Percentiles rank a stretch among this genome's conserved stretches.
These are phyloP conservation scores for Falco berigora DNA, from an alignment of 2,797 vertebrate genomes.

Conservation along the genomic window DNA sequence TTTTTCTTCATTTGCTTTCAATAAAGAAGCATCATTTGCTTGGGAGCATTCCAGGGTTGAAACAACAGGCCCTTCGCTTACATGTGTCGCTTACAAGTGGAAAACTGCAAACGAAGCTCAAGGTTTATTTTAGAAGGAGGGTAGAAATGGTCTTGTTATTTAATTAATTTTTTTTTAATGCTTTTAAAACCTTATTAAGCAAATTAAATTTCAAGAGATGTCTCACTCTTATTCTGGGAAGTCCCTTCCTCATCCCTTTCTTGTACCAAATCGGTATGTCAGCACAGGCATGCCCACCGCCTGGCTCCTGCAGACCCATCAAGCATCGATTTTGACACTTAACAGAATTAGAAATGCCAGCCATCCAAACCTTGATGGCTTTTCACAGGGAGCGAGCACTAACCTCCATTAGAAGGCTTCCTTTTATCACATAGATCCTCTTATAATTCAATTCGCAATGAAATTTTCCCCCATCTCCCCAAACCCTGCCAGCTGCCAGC, in stretches of 20 bases:
- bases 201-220: constrained; percentile 67
- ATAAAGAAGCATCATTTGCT: constrained; percentile 71
- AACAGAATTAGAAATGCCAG: constrained; percentile 62
- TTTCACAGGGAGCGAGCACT: constrained; percentile 40
- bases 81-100: constrained; percentile 55
- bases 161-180: constrained; percentile 36
- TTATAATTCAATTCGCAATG: constrained; percentile 49
- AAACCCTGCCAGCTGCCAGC: constrained; percentile 20
- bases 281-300: constrained; percentile 38
- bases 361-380: constrained; percentile 21
- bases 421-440: constrained; percentile 46
- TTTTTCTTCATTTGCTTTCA: constrained; percentile 75
- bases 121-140: constrained; percentile 55
- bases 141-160: constrained; percentile 64
- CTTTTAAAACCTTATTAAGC: constrained; percentile 67
- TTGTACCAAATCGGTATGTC: constrained; percentile 48
- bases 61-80: constrained; percentile 53
- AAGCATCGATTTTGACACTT: constrained; percentile 61
- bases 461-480: constrained; percentile 13
- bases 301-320: constrained; percentile 37
- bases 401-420: constrained; percentile 47
- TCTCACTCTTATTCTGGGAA: constrained; percentile 49
- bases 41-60: constrained; percentile 71
- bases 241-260: not conserved
- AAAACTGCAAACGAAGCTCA: constrained; percentile 57